Evolutionary conservation across 2,113 vertebrate species (phyloP).

Genomic region (Dascyllus trimaculatus): DNA sequence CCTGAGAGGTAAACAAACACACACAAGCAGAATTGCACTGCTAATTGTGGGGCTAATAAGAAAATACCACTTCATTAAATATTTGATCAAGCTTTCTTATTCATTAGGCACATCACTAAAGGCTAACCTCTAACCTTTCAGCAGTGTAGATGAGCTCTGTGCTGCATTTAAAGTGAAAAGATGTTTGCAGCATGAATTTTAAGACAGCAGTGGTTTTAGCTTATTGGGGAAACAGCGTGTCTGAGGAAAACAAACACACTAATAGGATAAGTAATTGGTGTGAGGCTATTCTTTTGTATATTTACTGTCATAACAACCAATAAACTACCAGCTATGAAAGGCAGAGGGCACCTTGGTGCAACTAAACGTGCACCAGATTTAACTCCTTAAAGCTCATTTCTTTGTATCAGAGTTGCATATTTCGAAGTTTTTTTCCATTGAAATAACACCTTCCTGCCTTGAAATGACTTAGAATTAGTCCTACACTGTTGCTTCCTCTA

Average conservation of each 20-base stretch:
- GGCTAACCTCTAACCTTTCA: background rate
- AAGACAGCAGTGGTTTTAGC: background rate
- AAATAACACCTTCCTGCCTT: no score
- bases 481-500: no score
- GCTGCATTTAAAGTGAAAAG: background rate
- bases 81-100: slow-evolving; percentile 54
- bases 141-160: background rate
- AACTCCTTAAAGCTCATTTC: no score
- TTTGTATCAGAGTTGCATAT: no score
- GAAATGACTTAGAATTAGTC: no score
- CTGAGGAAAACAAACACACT: no score
- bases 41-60: slow-evolving; percentile 61
- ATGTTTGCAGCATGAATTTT: no score
- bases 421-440: no score
- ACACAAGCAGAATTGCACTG: slow-evolving; percentile 63
- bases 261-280: background rate
- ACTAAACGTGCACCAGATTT: no score
- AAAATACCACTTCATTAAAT: slow-evolving; percentile 63
- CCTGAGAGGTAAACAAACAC: slow-evolving; percentile 81
- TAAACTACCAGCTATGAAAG: no score
- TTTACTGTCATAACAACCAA: no score
- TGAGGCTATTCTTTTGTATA: background rate
- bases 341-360: no score
- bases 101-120: slow-evolving; percentile 25
- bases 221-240: background rate